Evolutionary conservation across 1,140 invertebrate species (phyloP), one percentile per base, ranked within the genome.

Genomic region (Drosophila equinoxialis): DNA sequence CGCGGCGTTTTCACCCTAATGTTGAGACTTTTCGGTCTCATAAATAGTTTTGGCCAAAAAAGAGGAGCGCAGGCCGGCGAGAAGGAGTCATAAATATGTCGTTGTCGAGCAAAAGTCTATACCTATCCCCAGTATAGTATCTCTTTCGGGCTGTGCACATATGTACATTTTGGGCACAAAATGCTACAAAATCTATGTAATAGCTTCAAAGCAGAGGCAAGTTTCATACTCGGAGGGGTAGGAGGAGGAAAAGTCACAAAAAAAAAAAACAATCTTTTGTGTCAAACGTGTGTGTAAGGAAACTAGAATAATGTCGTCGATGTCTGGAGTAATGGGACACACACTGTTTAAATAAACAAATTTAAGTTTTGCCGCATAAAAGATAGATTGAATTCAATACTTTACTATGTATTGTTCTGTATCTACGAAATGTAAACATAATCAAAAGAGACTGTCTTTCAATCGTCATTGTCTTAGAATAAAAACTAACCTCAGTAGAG

Each of bases 141-240:
- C 79, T 75, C 17, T 64, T 17, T 58, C 61, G 33, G 42, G 54
- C 6, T 20, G 51, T 66, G 58, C 58, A 65, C 73, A 83, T 83
- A n/a, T n/a, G n/a, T n/a, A 86, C 84, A 76, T 86, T 86, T 86
- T 79, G 77, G 80, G 59, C 77, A 87, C 83, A 87, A 86, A 86
- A 87, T 86, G 83, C 79, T 83, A 86, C 83, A 86, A 83, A 87
- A 89, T 89, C 84, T 83, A 89, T 83, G 73, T 77, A 80, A 87
- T 87, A 89, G 80, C 80, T 39, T 10, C 37, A 17, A 68, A 55
- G 71, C 55, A 55, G 39, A 54, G 67, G 48, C 37, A 78, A 77
- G 65, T 65, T 65, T 58, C 67, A 35, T 66, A 63, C 39, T 55
- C 35, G 41, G 37, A 6, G 30, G 30, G 1, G 30, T 35, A 57